These are phyloP conservation scores for Thera britannica DNA, from an alignment of 2,888 invertebrate species.

Conservation along the genomic window DNA sequence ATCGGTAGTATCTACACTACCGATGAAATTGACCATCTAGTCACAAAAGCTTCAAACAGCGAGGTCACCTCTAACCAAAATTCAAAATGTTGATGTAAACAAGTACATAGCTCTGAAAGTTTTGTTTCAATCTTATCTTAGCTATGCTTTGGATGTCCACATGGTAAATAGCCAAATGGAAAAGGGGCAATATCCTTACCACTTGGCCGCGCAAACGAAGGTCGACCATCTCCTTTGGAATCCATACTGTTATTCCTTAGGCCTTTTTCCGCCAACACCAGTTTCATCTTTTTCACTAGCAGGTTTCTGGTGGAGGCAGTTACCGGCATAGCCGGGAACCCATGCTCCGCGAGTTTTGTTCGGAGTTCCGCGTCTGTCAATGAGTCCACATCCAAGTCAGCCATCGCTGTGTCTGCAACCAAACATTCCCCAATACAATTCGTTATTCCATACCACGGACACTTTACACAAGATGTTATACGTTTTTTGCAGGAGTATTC, in stretches of 20 bases:
- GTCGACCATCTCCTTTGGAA: conserved; percentile 73
- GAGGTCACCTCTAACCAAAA: conserved; percentile 4
- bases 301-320: conserved; percentile 92
- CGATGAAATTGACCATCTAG: neutral
- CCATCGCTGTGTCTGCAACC: conserved; percentile 90
- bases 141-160: neutral
- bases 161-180: neutral
- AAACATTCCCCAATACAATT: conserved; percentile 48
- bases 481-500: conserved; percentile 42
- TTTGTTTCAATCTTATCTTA: neutral
- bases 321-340: conserved; percentile 92
- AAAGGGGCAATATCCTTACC: conserved; percentile 20
- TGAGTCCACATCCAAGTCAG: conserved; percentile 86
- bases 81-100: neutral
- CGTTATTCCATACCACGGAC: conserved; percentile 56
- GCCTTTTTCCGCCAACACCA: conserved; percentile 87
- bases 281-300: conserved; percentile 90
- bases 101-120: neutral
- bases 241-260: conserved; percentile 75
- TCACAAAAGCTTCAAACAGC: neutral
- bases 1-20: too few relatives aligned
- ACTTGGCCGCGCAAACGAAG: conserved; percentile 54
- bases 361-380: conserved; percentile 89
- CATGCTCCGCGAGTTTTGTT: conserved; percentile 89
- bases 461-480: conserved; percentile 23